Conservation (phyloP, 1,140 invertebrate species). For the Hylyphantes graminicola region DNA sequence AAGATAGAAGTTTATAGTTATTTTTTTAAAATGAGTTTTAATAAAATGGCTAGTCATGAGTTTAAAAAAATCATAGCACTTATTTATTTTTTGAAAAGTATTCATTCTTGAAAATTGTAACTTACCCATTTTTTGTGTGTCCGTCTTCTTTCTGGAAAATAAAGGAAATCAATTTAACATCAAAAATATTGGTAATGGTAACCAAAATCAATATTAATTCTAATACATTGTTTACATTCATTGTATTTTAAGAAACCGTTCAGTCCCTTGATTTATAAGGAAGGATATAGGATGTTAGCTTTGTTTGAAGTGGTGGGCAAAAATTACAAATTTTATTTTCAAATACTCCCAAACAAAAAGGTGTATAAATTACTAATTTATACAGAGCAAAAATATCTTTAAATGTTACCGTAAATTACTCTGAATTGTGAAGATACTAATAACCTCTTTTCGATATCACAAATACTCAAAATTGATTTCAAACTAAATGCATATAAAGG, state of each 20-base stretch:
- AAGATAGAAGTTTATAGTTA: neutral
- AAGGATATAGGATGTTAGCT: neutral
- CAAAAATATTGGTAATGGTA: neutral
- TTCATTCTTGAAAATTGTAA: neutral
- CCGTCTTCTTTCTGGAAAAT: constrained; percentile 66
- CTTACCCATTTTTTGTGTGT: constrained; percentile 61
- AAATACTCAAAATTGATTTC: no score
- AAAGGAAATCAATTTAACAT: constrained; percentile 10
- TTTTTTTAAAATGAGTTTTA: neutral
- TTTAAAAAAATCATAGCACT: neutral
- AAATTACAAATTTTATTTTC: neutral
- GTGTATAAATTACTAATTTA: no score
- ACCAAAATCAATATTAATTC: neutral
- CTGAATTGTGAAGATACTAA: no score
- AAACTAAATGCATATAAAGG: no score
- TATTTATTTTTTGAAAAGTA: no score
- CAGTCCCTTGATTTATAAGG: no score
- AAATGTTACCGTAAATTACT: no score
- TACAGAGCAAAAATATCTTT: no score
- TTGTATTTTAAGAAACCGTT: no score
- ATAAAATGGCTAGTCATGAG: neutral
- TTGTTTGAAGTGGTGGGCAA: neutral
- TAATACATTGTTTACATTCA: neutral
- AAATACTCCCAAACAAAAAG: no score
- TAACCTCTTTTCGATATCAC: no score